These are phyloP conservation scores for Electrona antarctica DNA, from an alignment of 2,113 vertebrate species.

Conservation along the genomic window DNA sequence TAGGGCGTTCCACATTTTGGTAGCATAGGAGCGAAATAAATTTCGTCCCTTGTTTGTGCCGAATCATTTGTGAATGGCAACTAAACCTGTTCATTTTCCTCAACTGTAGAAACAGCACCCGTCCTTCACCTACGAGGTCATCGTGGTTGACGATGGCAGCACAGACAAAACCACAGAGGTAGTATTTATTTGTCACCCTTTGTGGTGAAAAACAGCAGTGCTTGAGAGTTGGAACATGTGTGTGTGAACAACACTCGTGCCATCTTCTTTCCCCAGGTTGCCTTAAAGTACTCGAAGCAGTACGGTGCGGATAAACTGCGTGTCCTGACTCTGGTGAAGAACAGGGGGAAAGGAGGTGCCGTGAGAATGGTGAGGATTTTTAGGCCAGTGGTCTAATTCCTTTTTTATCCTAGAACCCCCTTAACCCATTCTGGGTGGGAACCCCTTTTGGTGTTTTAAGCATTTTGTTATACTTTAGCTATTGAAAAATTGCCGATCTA, in stretches of 20 bases:
- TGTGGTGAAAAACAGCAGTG: background rate
- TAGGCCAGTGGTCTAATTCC: no score
- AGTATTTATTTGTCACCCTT: slow-evolving; percentile 2
- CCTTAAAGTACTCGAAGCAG: slow-evolving; percentile 84
- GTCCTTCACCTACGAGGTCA: slow-evolving; percentile 91
- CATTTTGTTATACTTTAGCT: no score
- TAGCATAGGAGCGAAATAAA: no score
- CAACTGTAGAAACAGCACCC: slow-evolving; percentile 82
- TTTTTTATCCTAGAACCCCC: no score
- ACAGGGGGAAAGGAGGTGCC: slow-evolving; percentile 94
- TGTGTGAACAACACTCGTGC: slow-evolving; percentile 3
- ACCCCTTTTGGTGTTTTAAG: no score
- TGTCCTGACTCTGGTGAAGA: slow-evolving; percentile 88
- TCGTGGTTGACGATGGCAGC: slow-evolving; percentile 95
- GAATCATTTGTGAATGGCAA: background rate
- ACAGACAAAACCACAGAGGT: slow-evolving; percentile 94
- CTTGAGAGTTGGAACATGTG: background rate
- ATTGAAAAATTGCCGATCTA: no score
- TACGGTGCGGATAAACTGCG: slow-evolving; percentile 91
- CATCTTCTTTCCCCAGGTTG: slow-evolving; percentile 79
- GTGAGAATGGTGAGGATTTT: slow-evolving; percentile 86
- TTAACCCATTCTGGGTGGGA: no score
- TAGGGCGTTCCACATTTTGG: no score
- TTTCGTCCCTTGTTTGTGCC: background rate
- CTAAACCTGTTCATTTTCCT: slow-evolving; percentile 27